These are phyloP conservation scores for Drosophila paranaensis DNA, from an alignment of 2,888 invertebrate genomes.

Conservation along the genomic window DNA sequence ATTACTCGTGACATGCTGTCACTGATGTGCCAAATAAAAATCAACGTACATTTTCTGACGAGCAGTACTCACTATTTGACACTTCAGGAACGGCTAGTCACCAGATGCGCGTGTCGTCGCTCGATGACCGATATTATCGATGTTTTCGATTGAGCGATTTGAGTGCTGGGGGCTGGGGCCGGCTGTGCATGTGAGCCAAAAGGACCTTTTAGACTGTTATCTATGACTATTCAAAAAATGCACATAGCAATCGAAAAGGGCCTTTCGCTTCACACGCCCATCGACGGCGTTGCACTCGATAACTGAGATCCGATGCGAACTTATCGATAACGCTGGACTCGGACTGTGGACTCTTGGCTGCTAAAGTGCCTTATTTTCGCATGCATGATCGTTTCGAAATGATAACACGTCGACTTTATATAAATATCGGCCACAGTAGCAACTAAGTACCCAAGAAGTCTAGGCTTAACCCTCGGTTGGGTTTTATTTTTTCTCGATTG, in stretches of 20 bases:
- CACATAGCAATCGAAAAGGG: conserved; percentile 46
- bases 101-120: conserved; percentile 23
- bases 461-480: background rate
- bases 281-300: background rate
- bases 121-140: background rate
- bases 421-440: conserved; percentile 12
- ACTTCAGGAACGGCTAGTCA: conserved; percentile 57
- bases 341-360: conserved; percentile 10
- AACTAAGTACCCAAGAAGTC: conserved; percentile 24
- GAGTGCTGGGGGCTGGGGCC: background rate
- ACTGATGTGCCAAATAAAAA: conserved; percentile 59
- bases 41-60: conserved; percentile 25
- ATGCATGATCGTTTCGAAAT: background rate
- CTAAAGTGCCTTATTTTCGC: conserved; percentile 26
- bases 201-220: conserved; percentile 52
- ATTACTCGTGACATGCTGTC: conserved; percentile 43
- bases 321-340: background rate
- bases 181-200: conserved; percentile 23
- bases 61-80: conserved; percentile 49
- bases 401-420: background rate
- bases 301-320: background rate
- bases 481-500: background rate
- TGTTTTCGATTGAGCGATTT: background rate
- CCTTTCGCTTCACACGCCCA: conserved; percentile 28
- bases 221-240: conserved; percentile 30